These are phyloP conservation scores for Cephus pygmeus DNA, from an alignment of 2,888 invertebrate genomes.

Conservation along the genomic window DNA sequence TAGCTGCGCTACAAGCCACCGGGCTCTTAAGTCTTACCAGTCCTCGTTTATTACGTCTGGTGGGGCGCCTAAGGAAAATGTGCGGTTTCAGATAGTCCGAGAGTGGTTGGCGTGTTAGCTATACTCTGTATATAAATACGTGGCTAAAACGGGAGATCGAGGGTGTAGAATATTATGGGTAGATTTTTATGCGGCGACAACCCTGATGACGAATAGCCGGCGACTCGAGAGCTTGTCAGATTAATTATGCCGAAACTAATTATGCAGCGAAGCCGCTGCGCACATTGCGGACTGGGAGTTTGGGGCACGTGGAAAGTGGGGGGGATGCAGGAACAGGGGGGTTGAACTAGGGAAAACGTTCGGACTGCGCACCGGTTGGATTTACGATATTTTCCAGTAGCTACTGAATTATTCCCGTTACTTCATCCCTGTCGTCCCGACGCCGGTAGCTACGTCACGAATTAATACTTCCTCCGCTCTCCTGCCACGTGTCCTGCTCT, in stretches of 20 bases:
- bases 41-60: background rate
- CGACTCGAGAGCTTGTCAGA: constrained; percentile 11
- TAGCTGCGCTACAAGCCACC: background rate
- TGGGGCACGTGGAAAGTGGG: background rate
- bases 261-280: constrained; percentile 15
- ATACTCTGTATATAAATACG: too few relatives aligned
- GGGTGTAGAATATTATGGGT: too few relatives aligned
- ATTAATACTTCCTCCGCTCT: background rate
- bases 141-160: too few relatives aligned
- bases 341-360: background rate
- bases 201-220: background rate
- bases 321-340: too few relatives aligned
- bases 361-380: background rate
- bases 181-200: background rate
- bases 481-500: background rate
- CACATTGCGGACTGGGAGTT: background rate
- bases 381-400: background rate
- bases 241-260: constrained; percentile 28
- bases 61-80: background rate
- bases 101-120: background rate
- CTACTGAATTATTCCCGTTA: background rate
- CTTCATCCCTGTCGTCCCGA: background rate
- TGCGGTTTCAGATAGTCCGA: background rate
- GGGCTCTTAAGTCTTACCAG: background rate
- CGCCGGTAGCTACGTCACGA: background rate